These are phyloP conservation scores for Noctua pronuba DNA, from an alignment of 2,888 invertebrate species.

Conservation along the genomic window DNA sequence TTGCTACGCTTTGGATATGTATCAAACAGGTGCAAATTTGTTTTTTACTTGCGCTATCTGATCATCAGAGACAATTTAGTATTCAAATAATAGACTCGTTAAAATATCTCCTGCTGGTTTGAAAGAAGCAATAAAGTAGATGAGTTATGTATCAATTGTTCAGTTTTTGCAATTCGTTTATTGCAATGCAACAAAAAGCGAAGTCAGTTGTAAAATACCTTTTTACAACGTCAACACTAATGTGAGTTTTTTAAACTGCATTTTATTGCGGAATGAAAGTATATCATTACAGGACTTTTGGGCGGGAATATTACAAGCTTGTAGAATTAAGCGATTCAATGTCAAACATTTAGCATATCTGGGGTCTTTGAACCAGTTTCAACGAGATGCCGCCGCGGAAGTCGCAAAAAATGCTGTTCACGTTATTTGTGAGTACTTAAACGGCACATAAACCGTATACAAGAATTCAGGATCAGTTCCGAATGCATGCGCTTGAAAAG, in stretches of 20 bases:
- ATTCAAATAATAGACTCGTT: conserved; percentile 28
- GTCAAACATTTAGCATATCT: conserved; percentile 55
- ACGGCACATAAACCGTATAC: conserved; percentile 33
- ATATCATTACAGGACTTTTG: conserved; percentile 10
- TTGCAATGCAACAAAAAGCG: conserved; percentile 23
- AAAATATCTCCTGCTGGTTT: conserved; percentile 1
- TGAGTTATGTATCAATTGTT: conserved; percentile 39
- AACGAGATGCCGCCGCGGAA: conserved; percentile 22
- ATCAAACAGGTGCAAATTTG: conserved; percentile 55
- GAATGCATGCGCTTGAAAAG: background rate
- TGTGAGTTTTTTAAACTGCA: conserved; percentile 13
- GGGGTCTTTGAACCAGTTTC: conserved; percentile 59
- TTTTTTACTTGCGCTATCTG: conserved; percentile 29
- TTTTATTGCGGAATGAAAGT: conserved; percentile 15
- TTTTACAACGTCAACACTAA: conserved; percentile 24
- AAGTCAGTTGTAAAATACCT: conserved; percentile 22
- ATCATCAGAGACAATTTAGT: conserved; percentile 13
- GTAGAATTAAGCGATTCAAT: conserved; percentile 60
- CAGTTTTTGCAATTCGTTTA: conserved; percentile 33
- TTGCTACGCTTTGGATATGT: conserved; percentile 54
- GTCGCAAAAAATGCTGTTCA: conserved; percentile 46
- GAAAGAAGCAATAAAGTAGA: conserved; percentile 25
- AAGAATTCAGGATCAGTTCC: conserved; percentile 18
- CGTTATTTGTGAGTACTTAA: conserved; percentile 43
- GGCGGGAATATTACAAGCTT: conserved; percentile 27